Percentiles rank a stretch among this genome's conserved stretches.
Conservation (phyloP, 2,113 vertebrate species). For the Eclectus roratus region DNA sequence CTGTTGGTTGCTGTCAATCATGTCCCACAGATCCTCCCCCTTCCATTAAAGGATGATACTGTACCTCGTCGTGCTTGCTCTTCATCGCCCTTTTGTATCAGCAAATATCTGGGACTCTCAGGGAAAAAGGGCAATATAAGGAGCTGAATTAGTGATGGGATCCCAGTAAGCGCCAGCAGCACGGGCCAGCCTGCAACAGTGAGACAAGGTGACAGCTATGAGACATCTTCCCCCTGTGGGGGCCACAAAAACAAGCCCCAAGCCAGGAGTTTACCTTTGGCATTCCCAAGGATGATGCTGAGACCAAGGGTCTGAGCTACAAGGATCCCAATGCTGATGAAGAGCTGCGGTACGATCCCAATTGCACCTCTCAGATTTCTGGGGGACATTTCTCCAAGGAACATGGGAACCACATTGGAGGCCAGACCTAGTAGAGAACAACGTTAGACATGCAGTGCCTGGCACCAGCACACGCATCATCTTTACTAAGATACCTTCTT, state of each 20-base stretch:
- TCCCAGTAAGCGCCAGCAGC: conserved; percentile 85
- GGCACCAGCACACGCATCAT: not conserved
- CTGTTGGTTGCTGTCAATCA: not conserved
- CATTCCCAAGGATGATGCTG: conserved; percentile 78
- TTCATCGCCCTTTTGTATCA: conserved; percentile 83
- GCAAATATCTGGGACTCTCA: conserved; percentile 89
- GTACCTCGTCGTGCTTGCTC: conserved; percentile 77
- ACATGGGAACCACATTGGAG: conserved; percentile 95
- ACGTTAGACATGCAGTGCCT: not conserved
- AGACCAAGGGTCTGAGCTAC: conserved; percentile 88
- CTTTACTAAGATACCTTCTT: not conserved
- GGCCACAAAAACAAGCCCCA: not conserved
- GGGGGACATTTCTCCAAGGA: conserved; percentile 91
- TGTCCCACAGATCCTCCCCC: not conserved
- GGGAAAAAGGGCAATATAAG: conserved; percentile 87
- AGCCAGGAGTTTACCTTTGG: conserved; percentile 67
- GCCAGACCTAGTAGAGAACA: conserved; percentile 81
- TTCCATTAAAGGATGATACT: fast-evolving
- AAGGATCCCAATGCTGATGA: conserved; percentile 92
- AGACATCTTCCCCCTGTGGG: not conserved
- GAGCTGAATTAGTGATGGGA: conserved; percentile 84
- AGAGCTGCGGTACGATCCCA: conserved; percentile 87
- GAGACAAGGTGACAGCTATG: not conserved
- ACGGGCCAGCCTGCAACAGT: conserved; percentile 84
- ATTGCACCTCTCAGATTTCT: conserved; percentile 89